Base-by-base conservation (phyloP, 1,140 invertebrate species). In the Eubasilissa regina region DNA sequence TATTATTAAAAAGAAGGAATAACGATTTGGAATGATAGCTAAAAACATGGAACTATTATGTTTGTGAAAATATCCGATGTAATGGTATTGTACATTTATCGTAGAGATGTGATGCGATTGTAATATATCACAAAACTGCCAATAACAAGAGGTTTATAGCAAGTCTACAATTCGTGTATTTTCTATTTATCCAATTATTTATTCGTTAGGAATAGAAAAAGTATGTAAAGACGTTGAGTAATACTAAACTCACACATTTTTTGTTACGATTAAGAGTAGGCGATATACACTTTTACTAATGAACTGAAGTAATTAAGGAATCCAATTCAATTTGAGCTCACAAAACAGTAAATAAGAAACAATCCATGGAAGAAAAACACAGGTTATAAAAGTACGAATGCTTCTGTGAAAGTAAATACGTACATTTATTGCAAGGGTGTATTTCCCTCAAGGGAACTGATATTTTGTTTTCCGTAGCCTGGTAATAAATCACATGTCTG, bases 391-490 rank as follows among this genome's bases (percentile, higher is more conserved):
- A 64, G 60, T 25, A 64, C 21, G 35, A 64, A 64, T 64, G 60
- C 13, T 43, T 64, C 35, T 64, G 60, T 64, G 35, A 12, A 64
- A 10, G 35, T 43, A 64, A 43, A 64, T 64, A 35, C 19, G 17
- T 60, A 64, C 25, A 64, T 35, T 62, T 43, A 64, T 43, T 43
- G 53, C 48, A 25, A 64, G 45, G 21, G 48, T n/a, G 21, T 78
- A 15, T 51, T 15, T 35, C 60, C 58, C 64, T 51, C 19, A 9
- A 35, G 70, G 78, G 72, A 79, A 75, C 73, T 79, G 78, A 75
- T 79, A 79, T 79, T 79, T 79, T 79, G 78, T 79, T 79, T 79
- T 75, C 72, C 51, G 19, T 47, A 12, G 15, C 76, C 17, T 0
- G 8, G 53, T 44, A 79, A 79, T 79, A 79, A 79, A 79, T 79